phyloP scores from a whole-genome alignment of 2,888 invertebrate genomes.

The Lasioglossum pauxillum region DNA sequence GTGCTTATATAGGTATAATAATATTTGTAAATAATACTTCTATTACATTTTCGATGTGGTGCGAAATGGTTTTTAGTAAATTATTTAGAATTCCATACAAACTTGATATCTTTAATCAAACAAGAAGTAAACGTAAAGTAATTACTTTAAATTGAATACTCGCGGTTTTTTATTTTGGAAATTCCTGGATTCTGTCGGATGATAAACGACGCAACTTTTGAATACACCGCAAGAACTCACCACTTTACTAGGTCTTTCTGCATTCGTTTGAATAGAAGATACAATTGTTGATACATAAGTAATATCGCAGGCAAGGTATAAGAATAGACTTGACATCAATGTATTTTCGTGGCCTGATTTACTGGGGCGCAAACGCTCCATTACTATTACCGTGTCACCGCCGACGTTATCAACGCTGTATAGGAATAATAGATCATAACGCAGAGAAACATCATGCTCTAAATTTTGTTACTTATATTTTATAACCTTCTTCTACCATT shows the following conservation, averaged over 20 bases:
- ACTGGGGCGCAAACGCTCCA: neutral
- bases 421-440: neutral
- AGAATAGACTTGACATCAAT: conserved; percentile 8
- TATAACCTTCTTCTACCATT: neutral
- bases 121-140: neutral
- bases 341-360: conserved; percentile 9
- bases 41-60: too few relatives aligned
- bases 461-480: neutral
- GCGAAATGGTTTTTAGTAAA: too few relatives aligned
- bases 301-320: conserved; percentile 3
- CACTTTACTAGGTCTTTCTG: neutral
- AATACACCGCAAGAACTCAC: neutral
- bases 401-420: neutral
- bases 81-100: too few relatives aligned
- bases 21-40: neutral
- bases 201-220: neutral
- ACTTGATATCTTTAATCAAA: neutral
- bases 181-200: neutral
- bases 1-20: too few relatives aligned
- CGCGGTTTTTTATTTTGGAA: neutral
- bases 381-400: neutral
- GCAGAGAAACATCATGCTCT: neutral
- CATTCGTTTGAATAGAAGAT: neutral
- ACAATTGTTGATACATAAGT: conserved; percentile 10
- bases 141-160: neutral